Conservation (phyloP, 2,797 vertebrate genomes). For the Astyanax mexicanus region DNA sequence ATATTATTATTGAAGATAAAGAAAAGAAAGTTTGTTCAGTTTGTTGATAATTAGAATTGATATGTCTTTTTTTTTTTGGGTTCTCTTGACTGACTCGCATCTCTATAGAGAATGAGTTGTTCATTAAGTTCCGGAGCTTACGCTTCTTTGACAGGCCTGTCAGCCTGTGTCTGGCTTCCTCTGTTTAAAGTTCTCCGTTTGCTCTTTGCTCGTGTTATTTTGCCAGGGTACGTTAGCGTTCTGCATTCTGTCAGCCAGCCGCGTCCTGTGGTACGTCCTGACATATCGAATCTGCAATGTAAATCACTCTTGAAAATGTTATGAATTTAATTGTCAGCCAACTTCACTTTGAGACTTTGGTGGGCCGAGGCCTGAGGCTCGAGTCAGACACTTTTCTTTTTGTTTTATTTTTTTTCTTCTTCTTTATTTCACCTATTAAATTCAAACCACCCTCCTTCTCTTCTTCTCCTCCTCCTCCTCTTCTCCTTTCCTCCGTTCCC, state of each 20-base stretch:
- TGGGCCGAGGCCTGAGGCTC: slow-evolving; percentile 35
- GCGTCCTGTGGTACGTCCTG: slow-evolving; percentile 33
- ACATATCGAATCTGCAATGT: slow-evolving; percentile 41
- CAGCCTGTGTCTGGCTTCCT: slow-evolving; percentile 12
- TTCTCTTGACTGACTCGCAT: slow-evolving; percentile 40
- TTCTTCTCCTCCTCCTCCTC: neutral
- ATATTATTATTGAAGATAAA: neutral
- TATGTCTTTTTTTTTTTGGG: slow-evolving; percentile 13
- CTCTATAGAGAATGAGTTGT: slow-evolving; percentile 42
- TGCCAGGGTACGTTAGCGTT: slow-evolving; percentile 39
- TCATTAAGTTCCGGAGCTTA: slow-evolving; percentile 25
- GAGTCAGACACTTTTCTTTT: slow-evolving; percentile 16
- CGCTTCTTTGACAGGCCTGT: slow-evolving; percentile 30
- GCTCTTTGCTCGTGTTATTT: slow-evolving; percentile 19
- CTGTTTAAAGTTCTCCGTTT: slow-evolving; percentile 4
- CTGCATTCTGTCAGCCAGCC: slow-evolving; percentile 31
- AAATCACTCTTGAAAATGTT: slow-evolving; percentile 33
- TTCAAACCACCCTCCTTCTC: slow-evolving; percentile 31
- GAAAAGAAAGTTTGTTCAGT: neutral
- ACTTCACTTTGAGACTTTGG: slow-evolving; percentile 38
- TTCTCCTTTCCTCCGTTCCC: neutral
- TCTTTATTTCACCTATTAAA: slow-evolving; percentile 15
- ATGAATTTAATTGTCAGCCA: slow-evolving; percentile 43
- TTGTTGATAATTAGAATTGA: neutral
- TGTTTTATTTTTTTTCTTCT: neutral